A percentile compares a stretch with the other conserved stretches of the same genome.
Evolutionary conservation across 2,113 vertebrate genomes (phyloP).

Genomic region (Toxostoma redivivum): DNA sequence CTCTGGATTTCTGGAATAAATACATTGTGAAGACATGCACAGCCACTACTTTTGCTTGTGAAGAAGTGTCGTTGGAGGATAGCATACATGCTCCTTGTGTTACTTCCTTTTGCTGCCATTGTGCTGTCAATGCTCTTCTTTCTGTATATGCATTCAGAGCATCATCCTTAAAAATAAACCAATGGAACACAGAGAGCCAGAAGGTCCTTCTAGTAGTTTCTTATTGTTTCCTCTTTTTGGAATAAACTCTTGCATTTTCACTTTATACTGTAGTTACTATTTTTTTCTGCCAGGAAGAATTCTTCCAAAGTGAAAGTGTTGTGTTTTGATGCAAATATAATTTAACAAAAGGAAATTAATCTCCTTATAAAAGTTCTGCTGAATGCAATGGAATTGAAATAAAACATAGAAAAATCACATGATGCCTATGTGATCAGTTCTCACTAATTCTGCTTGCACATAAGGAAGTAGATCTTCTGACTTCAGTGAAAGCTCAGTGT

Average conservation of each 20-base stretch:
- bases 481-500: neutral
- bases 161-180: neutral
- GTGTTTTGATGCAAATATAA: neutral
- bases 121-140: neutral
- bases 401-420: neutral
- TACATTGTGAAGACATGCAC: neutral
- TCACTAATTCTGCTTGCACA: neutral
- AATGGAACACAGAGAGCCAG: neutral
- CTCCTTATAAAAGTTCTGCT: neutral
- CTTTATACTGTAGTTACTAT: neutral
- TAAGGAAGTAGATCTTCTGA: neutral
- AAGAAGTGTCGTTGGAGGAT: neutral
- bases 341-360: neutral
- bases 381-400: neutral
- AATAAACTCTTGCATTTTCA: neutral
- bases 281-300: neutral
- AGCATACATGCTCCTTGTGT: neutral
- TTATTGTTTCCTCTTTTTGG: neutral
- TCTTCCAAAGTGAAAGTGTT: neutral
- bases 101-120: neutral
- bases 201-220: neutral
- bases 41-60: neutral
- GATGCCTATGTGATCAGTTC: neutral
- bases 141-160: neutral
- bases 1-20: neutral